These are phyloP conservation scores for Labrus mixtus DNA, from an alignment of 2,113 vertebrate species.

Conservation along the genomic window DNA sequence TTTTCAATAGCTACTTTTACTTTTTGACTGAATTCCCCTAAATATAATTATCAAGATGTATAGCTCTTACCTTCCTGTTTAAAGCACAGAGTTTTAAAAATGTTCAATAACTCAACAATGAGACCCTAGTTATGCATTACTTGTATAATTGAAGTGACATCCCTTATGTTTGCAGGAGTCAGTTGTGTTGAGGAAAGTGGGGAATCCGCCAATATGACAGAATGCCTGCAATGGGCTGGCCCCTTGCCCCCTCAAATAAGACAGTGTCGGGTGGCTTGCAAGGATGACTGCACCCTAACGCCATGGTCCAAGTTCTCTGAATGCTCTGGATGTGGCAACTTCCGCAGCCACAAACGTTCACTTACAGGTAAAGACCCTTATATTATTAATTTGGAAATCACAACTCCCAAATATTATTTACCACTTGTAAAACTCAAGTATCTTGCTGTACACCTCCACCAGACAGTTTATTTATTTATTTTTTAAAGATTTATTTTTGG, in stretches of 20 bases:
- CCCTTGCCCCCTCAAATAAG: slow-evolving; percentile 86
- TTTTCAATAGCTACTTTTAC: no score
- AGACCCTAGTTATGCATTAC: not conserved
- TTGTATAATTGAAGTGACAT: slow-evolving; percentile 14
- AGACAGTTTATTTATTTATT: no score
- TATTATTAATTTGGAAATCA: not conserved
- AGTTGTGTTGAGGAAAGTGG: slow-evolving; percentile 85
- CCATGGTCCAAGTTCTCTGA: slow-evolving; percentile 93
- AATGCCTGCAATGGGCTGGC: slow-evolving; percentile 88
- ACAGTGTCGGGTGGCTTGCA: slow-evolving; percentile 88
- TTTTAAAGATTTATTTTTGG: no score
- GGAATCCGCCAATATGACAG: slow-evolving; percentile 77
- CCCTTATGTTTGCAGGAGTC: slow-evolving; percentile 82
- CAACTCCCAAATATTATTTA: not conserved
- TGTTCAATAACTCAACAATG: not conserved
- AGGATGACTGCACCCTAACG: slow-evolving; percentile 93
- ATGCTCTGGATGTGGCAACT: slow-evolving; percentile 87
- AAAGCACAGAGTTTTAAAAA: no score
- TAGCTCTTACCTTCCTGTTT: no score
- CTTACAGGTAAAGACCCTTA: slow-evolving; percentile 86
- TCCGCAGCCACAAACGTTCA: slow-evolving; percentile 84
- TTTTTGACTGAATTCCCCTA: no score
- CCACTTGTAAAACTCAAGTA: not conserved
- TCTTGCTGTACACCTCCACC: no score
- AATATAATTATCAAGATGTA: no score